A percentile compares a stretch with the other conserved stretches of the same genome.
These are phyloP conservation scores for Choristoneura fumiferana DNA, from an alignment of 1,140 invertebrate genomes.

Conservation along the genomic window DNA sequence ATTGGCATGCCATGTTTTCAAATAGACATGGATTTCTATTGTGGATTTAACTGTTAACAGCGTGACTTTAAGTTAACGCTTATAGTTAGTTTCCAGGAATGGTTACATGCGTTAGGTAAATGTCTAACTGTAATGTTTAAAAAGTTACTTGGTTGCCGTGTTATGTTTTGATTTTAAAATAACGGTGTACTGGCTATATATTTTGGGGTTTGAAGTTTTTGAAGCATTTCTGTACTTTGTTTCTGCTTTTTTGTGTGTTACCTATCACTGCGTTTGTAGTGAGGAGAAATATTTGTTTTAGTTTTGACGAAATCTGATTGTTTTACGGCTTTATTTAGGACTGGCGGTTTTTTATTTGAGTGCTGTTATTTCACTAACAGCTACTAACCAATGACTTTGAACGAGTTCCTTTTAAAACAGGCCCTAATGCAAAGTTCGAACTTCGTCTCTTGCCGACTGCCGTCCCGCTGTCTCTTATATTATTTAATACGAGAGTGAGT, in stretches of 20 bases:
- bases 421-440: no score
- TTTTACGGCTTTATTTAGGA: slow-evolving; percentile 22
- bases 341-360: slow-evolving; percentile 40
- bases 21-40: slow-evolving; percentile 33
- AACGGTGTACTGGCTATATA: neutral
- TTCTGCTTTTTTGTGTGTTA: slow-evolving; percentile 6
- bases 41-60: slow-evolving; percentile 49
- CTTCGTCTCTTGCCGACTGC: no score
- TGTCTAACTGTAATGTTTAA: neutral
- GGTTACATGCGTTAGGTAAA: slow-evolving; percentile 4
- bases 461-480: no score
- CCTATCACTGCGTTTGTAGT: no score
- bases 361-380: slow-evolving; percentile 75
- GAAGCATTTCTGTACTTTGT: neutral
- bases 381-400: slow-evolving; percentile 76
- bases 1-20: slow-evolving; percentile 26
- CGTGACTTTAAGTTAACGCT: slow-evolving; percentile 34
- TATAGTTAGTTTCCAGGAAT: slow-evolving; percentile 24
- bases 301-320: slow-evolving; percentile 16
- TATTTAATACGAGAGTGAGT: no score
- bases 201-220: neutral
- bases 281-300: neutral
- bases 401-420: slow-evolving; percentile 53
- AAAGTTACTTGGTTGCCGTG: neutral
- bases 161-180: slow-evolving; percentile 2